phyloP scores from a whole-genome alignment of 2,888 invertebrate genomes.

The Trichogramma dendrolimi region DNA sequence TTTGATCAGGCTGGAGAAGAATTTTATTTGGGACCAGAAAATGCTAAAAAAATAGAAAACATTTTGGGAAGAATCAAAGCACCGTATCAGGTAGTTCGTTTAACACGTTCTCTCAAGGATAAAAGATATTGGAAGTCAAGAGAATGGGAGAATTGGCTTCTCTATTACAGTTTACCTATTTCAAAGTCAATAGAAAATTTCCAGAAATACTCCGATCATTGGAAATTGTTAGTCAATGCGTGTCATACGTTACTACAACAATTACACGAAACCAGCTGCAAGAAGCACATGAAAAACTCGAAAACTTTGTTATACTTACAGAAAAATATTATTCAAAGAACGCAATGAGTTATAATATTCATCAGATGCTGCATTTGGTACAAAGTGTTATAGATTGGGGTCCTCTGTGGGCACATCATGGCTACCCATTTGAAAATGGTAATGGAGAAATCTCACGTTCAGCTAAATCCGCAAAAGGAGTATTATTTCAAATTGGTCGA shows the following conservation, averaged over 20 bases:
- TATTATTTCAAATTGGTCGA: too few relatives aligned
- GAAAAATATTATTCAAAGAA: constrained; percentile 25
- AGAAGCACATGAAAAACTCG: constrained; percentile 14
- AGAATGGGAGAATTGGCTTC: constrained; percentile 28
- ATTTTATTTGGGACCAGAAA: not conserved
- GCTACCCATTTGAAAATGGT: constrained; percentile 28
- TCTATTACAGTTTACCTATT: constrained; percentile 28
- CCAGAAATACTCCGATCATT: not conserved
- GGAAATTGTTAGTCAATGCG: constrained; percentile 3
- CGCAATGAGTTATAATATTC: constrained; percentile 28
- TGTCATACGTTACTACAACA: constrained; percentile 5
- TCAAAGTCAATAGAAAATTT: not conserved
- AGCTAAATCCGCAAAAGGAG: too few relatives aligned
- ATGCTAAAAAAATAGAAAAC: constrained; percentile 5
- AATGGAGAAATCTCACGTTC: constrained; percentile 17
- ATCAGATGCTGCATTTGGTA: constrained; percentile 29
- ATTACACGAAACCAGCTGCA: constrained; percentile 25
- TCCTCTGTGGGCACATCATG: constrained; percentile 29
- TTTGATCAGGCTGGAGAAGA: constrained; percentile 11
- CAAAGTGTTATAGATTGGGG: constrained; percentile 31
- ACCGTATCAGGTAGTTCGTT: constrained; percentile 15
- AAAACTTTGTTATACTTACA: not conserved
- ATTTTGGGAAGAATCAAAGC: constrained; percentile 11
- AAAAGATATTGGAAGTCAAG: constrained; percentile 23
- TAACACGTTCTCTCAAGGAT: constrained; percentile 16